A percentile compares a stretch with the other conserved stretches of the same genome.
Evolutionary conservation across 2,888 invertebrate species (phyloP).

Genomic region (Lysandra coridon): DNA sequence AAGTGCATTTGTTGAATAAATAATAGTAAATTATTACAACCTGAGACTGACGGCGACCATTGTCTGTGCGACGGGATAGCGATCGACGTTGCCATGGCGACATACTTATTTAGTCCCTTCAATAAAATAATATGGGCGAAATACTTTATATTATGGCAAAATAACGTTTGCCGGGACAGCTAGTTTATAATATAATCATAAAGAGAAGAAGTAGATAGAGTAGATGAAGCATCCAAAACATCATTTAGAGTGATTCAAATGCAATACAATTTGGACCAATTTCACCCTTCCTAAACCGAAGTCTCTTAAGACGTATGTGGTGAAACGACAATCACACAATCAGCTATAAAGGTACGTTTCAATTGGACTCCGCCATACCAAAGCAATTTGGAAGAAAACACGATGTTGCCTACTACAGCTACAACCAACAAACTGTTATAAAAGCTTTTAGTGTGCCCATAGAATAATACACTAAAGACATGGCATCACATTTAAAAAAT

Average conservation of each 20-base stretch:
- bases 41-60: too few relatives aligned
- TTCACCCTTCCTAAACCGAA: background rate
- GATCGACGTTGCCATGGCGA: too few relatives aligned
- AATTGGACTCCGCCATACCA: background rate
- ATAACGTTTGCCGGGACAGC: too few relatives aligned
- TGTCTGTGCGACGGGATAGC: too few relatives aligned
- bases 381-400: slow-evolving; percentile 21
- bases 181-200: too few relatives aligned
- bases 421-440: slow-evolving; percentile 11
- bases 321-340: background rate
- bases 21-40: too few relatives aligned
- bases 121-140: too few relatives aligned
- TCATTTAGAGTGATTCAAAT: background rate
- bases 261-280: background rate
- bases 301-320: background rate
- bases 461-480: background rate
- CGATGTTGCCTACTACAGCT: background rate
- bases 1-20: too few relatives aligned
- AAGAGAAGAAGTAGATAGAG: too few relatives aligned
- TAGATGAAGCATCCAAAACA: too few relatives aligned
- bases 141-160: too few relatives aligned
- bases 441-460: slow-evolving; percentile 12
- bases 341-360: background rate
- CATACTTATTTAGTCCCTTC: too few relatives aligned
- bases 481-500: background rate